Percentiles rank a stretch among this genome's conserved stretches.
Evolutionary conservation across 30 jellyfish, hydroid and myxozoan genomes (phyloP).

Genomic region (Hydractinia symbiolongicarpus): DNA sequence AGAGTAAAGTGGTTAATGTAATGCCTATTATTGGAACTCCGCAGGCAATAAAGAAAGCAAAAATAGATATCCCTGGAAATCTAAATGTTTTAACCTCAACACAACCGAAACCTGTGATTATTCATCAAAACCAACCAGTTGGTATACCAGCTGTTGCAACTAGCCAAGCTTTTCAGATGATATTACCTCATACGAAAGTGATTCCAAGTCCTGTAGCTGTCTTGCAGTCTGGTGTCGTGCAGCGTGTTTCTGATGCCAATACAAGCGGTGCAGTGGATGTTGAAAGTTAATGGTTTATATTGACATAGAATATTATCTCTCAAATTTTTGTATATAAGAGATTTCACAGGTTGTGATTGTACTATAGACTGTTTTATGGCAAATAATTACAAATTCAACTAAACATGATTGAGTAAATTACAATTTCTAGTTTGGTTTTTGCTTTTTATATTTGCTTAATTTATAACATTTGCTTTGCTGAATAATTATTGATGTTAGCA

Average conservation of each 20-base stretch:
- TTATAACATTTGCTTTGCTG: no score
- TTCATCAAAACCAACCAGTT: constrained; percentile 12
- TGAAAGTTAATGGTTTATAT: constrained; percentile 23
- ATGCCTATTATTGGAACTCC: not conserved
- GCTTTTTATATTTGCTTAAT: no score
- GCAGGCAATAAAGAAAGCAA: constrained; percentile 13
- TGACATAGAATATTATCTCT: not conserved
- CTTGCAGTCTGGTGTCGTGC: constrained; percentile 26
- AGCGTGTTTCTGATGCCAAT: constrained; percentile 13
- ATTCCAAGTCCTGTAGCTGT: constrained; percentile 15
- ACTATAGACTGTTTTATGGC: not conserved
- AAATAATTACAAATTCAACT: not conserved
- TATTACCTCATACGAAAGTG: constrained; percentile 23
- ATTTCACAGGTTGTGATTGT: no score
- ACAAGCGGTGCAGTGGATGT: constrained; percentile 26
- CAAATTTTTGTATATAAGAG: not conserved
- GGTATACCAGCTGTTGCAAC: constrained; percentile 31
- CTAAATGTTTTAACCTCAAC: constrained; percentile 21
- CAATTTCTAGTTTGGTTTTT: no score
- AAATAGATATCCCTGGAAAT: constrained; percentile 20
- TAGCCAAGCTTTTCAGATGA: constrained; percentile 43
- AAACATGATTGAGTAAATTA: no score
- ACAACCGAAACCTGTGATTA: constrained; percentile 9
- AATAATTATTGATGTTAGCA: no score
- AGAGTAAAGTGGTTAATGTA: constrained; percentile 20